A percentile compares a stretch with the other conserved stretches of the same genome.
Evolutionary conservation across 1,140 invertebrate species (phyloP).

Genomic region (Bombus soroeensis): DNA sequence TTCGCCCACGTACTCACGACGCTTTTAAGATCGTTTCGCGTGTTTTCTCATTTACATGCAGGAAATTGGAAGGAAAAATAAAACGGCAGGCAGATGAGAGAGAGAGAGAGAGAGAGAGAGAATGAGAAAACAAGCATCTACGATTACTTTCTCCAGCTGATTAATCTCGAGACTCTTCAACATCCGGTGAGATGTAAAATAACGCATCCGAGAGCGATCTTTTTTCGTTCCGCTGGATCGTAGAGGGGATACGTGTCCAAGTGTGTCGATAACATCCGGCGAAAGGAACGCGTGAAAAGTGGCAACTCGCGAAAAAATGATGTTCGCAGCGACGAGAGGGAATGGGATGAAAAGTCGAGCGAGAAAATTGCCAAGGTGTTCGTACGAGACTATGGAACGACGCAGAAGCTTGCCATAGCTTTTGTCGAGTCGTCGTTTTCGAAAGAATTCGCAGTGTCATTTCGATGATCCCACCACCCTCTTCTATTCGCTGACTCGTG

Average conservation of each 20-base stretch:
- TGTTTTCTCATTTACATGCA: background rate
- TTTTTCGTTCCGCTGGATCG: background rate
- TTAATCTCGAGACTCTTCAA: conserved; percentile 6
- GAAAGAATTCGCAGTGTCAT: conserved; percentile 28
- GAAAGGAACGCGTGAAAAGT: background rate
- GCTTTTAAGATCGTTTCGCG: background rate
- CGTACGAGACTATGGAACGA: background rate
- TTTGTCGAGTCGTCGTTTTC: background rate
- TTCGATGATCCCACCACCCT: background rate
- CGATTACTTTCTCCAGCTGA: conserved; percentile 3
- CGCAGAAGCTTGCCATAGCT: background rate
- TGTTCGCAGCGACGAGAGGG: conserved; percentile 4
- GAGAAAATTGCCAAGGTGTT: background rate
- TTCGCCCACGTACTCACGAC: background rate
- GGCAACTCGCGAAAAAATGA: background rate
- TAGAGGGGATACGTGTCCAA: background rate
- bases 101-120: too few relatives aligned
- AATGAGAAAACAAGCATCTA: background rate
- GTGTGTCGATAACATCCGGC: conserved; percentile 28
- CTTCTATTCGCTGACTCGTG: background rate
- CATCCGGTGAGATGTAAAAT: conserved; percentile 13
- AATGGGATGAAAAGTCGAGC: background rate
- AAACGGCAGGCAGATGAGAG: too few relatives aligned
- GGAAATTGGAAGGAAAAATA: background rate
- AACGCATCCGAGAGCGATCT: background rate